phyloP scores from a whole-genome alignment of 2,888 invertebrate species.

The Trachelus stipa region DNA sequence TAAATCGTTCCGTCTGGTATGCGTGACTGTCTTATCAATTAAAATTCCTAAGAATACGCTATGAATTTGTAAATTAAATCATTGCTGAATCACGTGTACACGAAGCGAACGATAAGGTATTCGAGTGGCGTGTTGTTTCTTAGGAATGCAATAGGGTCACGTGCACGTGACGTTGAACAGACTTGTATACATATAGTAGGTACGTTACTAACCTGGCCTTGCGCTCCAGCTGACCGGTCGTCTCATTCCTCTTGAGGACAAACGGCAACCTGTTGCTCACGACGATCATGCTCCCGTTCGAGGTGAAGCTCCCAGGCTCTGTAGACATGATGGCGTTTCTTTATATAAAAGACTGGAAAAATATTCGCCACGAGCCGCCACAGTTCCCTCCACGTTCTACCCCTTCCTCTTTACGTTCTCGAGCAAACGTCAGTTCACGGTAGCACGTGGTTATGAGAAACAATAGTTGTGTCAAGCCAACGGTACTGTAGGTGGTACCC shows the following conservation, averaged over 20 bases:
- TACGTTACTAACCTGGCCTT: conserved; percentile 80
- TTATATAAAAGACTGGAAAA: conserved; percentile 16
- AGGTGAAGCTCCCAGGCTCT: conserved; percentile 58
- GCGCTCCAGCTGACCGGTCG: conserved; percentile 78
- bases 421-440: background rate
- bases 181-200: background rate
- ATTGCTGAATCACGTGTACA: background rate
- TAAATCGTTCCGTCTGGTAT: background rate
- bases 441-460: background rate
- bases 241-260: conserved; percentile 81
- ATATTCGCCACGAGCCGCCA: background rate
- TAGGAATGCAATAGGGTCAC: background rate
- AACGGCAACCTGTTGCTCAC: conserved; percentile 93
- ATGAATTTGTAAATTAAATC: background rate
- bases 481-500: background rate
- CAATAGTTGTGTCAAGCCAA: background rate
- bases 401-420: conserved; percentile 16
- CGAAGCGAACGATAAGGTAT: background rate
- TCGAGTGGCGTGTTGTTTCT: conserved; percentile 10
- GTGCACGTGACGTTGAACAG: background rate
- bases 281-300: conserved; percentile 83
- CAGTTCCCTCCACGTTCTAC: conserved; percentile 5
- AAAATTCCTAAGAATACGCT: no score
- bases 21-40: background rate
- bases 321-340: conserved; percentile 45